Conservation (phyloP, 1,140 invertebrate genomes). For the Melanaphis sacchari region DNA sequence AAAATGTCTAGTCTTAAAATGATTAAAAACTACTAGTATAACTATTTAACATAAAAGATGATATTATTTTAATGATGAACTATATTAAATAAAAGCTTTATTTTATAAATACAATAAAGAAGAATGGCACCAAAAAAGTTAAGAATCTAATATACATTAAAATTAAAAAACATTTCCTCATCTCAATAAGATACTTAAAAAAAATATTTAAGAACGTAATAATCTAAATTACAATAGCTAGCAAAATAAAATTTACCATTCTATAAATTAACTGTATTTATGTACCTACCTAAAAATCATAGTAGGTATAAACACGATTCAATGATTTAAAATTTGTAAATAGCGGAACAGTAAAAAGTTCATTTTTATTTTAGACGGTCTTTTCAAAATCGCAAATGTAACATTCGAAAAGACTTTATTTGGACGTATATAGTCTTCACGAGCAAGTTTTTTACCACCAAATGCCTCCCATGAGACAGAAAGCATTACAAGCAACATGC, state of each 20-base stretch:
- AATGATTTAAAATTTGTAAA: neutral
- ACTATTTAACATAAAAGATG: neutral
- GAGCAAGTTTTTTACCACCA: neutral
- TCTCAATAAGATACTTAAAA: neutral
- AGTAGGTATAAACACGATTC: neutral
- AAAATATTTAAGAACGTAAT: neutral
- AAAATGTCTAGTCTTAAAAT: too few relatives aligned
- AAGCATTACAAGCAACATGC: conserved; percentile 4
- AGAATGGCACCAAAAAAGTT: neutral
- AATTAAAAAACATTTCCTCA: neutral
- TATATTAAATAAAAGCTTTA: neutral
- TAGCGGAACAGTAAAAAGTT: neutral
- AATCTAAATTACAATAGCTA: neutral
- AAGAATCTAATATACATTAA: neutral
- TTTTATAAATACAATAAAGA: neutral
- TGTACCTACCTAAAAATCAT: neutral
- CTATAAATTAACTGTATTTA: neutral
- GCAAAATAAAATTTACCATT: neutral
- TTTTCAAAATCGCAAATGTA: conserved; percentile 29
- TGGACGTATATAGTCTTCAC: neutral
- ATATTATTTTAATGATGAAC: too few relatives aligned
- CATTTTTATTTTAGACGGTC: neutral
- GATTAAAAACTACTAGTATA: neutral
- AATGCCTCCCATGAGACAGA: conserved; percentile 21
- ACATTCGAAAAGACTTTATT: conserved; percentile 37